A percentile compares a stretch with the other conserved stretches of the same genome.
Evolutionary conservation across 2,888 invertebrate species (phyloP).

Genomic region (Mythimna ferrago): DNA sequence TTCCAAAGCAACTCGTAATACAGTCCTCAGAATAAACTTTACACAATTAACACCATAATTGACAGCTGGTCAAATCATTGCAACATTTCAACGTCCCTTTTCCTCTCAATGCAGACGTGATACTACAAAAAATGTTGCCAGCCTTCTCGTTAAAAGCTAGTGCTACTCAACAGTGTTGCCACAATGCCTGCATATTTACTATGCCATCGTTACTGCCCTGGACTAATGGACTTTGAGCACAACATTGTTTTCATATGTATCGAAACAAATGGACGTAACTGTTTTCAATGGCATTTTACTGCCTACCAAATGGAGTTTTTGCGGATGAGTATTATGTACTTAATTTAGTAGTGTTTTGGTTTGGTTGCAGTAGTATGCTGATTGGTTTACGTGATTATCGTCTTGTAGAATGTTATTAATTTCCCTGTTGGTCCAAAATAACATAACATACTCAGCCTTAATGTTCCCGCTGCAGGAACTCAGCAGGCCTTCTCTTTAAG

Average conservation of each 20-base stretch:
- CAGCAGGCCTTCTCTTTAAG: no score
- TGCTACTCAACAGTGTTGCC: slow-evolving; percentile 68
- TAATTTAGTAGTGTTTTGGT: slow-evolving; percentile 40
- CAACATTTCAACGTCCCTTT: not conserved
- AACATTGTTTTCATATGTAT: slow-evolving; percentile 85
- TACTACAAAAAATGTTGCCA: slow-evolving; percentile 52
- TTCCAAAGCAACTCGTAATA: not conserved
- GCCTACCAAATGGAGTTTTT: slow-evolving; percentile 56
- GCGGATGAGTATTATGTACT: slow-evolving; percentile 47
- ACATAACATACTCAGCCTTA: no score
- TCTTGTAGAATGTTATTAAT: no score
- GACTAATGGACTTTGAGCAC: slow-evolving; percentile 85
- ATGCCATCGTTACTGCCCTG: slow-evolving; percentile 74
- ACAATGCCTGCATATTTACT: slow-evolving; percentile 80
- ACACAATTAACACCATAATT: not conserved
- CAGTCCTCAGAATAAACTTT: not conserved
- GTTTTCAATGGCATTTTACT: slow-evolving; percentile 76
- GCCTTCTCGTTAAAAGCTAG: slow-evolving; percentile 62
- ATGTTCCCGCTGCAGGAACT: no score
- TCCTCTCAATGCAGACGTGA: slow-evolving; percentile 1
- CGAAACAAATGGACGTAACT: slow-evolving; percentile 77
- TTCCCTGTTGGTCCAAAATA: no score
- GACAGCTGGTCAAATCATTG: slow-evolving; percentile 10
- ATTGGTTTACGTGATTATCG: slow-evolving; percentile 3
- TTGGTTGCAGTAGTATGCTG: not conserved